Evolutionary conservation across 2,888 invertebrate species (phyloP), one percentile per base, ranked within the genome.

Genomic region (Xestia sexstrigata): DNA sequence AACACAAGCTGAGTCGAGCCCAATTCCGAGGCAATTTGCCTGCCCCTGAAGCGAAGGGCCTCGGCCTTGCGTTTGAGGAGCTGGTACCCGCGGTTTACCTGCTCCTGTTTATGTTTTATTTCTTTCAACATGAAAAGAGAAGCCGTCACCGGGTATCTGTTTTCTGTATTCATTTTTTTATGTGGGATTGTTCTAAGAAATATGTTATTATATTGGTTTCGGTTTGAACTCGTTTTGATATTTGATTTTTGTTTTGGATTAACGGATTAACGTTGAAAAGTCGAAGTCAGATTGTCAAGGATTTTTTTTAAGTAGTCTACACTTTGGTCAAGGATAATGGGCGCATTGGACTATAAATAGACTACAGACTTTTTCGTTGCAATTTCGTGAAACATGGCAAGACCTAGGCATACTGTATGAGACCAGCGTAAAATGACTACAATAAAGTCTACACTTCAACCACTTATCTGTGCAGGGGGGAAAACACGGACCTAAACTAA

Each of bases 111-210:
- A 35, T 91, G 93, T 78, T 96, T 96, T 67, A 96, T 95, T 87
- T 96, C 96, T 79, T 95, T 93, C 15, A 96, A 80, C 96, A 96
- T 96, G 80, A 94, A 96, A 9, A 95, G 89, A 0, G 96, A 96
- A 0, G 96, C 95, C 2, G 95, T 94, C 0, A 96, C 96, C 2
- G 93, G 93, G 79, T 96, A 96, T 15, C 96, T 94, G 81, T 96
- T 95, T 79, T 95, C 95, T 0, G 91, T 86, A 82, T 96, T 95
- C 96, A 96, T 96, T 82, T 76, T 90, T 76, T 90, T 60, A 67
- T 1, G 9, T 35, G 15, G 30, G 7, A 6, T 35, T 52, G 70
- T 65, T 65, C n/a, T 26, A 55, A 30, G 6, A 30, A 74, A 42
- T 35, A n/a, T n/a, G 30, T 62, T 62, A 52, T 35, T 35, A 26